Evolutionary conservation across 2,113 vertebrate genomes (phyloP).

Genomic region (Apodemus sylvaticus): DNA sequence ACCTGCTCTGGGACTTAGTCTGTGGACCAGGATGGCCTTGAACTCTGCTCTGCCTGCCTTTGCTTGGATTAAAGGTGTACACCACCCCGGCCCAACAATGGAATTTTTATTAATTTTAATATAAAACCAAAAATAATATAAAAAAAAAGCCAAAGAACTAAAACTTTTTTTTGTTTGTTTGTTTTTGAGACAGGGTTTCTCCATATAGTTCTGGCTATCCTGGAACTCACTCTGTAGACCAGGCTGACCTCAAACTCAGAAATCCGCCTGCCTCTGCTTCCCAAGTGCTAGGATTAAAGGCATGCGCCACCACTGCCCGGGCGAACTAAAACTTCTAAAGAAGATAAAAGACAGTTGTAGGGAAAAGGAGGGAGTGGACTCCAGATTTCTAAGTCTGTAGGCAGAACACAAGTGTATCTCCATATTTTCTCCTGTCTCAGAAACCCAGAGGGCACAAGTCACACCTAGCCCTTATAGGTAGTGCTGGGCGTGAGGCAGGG

Average conservation of each 20-base stretch:
- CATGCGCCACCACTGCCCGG: too few species aligned
- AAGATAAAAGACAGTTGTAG: neutral
- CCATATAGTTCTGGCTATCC: too few species aligned
- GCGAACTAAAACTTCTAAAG: neutral
- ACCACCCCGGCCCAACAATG: neutral
- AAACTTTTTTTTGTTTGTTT: too few species aligned
- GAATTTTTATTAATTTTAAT: neutral
- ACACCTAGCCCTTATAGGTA: fast-evolving
- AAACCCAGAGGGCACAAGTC: neutral
- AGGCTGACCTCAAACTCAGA: too few species aligned
- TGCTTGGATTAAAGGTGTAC: neutral
- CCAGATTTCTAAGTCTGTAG: neutral
- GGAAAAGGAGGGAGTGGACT: neutral
- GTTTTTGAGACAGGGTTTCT: too few species aligned
- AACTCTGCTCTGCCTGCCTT: too few species aligned
- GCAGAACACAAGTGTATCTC: neutral
- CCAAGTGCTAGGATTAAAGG: too few species aligned
- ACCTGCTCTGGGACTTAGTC: neutral
- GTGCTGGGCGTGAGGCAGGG: neutral
- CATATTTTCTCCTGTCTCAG: neutral
- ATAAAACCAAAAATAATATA: neutral
- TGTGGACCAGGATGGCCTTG: neutral
- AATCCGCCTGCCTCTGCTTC: too few species aligned
- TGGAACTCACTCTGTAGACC: too few species aligned
- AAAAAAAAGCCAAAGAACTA: neutral